Base-by-base conservation (phyloP, 2,888 invertebrate genomes). In the Acleris literana region DNA sequence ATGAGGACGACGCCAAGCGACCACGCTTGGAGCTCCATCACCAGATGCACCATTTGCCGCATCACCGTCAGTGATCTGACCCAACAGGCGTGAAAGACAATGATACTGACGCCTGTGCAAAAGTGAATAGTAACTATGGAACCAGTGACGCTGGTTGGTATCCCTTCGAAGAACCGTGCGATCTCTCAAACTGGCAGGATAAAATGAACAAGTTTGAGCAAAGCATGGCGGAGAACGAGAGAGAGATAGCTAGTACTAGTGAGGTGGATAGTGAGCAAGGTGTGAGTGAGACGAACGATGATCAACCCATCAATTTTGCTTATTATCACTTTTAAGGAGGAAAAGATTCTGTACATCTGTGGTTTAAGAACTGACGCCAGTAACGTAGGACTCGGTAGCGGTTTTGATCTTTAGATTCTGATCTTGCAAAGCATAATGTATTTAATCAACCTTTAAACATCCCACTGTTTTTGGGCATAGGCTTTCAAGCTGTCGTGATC, bases 1-100 rank as follows among this genome's bases (percentile, higher is more conserved):
- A 94, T 74, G 93, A 93, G 64, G 94, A 94, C 70, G 94, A 94
- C 58, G 95, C 95, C 72, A 96, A 96, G 87, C 93, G 96, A 81
- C 94, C 95, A 69, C 86, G 95, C 68, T 93, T 95, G 57, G 95
- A 95, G 80, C 90, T 94, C 60, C 94, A 93, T 71, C 91, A 94
- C 76, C 94, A 94, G 70, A 77, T 88, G 71, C 75, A 76, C 18
- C 86, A 85, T 52, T 87, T 86, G 54, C 86, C 86, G 0, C 90
- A 86, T 59, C 84, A 87, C 69, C 86, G 92, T 48, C 92, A 92
- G 92, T 92, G 92, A 92, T 90, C 86, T 64, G 76, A 73, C 61
- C 76, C 82, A 71, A 71, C 81, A 80, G 85, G 83, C 83, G 80
- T 75, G 75, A 76, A 73, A 70, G 69, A 69, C 65, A 69, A 51